A percentile compares a stretch with the other conserved stretches of the same genome.
phyloP scores from a whole-genome alignment of 2,113 vertebrate species.

The Cephalophus harveyi region DNA sequence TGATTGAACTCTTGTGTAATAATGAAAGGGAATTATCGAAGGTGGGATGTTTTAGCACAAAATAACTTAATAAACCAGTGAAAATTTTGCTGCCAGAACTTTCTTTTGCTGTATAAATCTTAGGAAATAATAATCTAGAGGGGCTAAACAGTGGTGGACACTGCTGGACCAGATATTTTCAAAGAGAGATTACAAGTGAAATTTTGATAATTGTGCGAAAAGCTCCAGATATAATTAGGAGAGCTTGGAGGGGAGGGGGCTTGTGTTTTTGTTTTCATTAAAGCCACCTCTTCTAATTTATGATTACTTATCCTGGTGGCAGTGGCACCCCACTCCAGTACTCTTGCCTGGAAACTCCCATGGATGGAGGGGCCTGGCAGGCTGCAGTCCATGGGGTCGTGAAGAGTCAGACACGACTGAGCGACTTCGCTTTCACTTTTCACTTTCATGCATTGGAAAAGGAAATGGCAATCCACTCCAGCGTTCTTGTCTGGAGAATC shows the following conservation, averaged over 20 bases:
- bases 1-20: not conserved
- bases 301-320: not conserved
- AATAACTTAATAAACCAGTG: conserved; percentile 46
- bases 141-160: not conserved
- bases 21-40: not conserved
- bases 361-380: too few species aligned
- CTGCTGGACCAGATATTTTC: conserved; percentile 40
- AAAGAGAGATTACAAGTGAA: conserved; percentile 60
- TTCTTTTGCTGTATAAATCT: conserved; percentile 56
- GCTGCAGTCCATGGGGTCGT: too few species aligned
- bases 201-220: conserved; percentile 54
- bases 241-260: not conserved
- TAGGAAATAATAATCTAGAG: conserved; percentile 67
- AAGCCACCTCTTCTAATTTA: not conserved
- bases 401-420: too few species aligned
- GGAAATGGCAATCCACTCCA: too few species aligned
- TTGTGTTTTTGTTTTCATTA: not conserved
- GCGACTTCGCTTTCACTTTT: too few species aligned
- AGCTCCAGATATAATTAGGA: not conserved
- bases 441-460: too few species aligned
- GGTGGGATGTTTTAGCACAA: conserved; percentile 39
- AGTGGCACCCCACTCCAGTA: too few species aligned
- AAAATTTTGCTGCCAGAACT: conserved; percentile 47
- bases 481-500: too few species aligned
- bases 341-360: too few species aligned